Conservation (phyloP, 2,113 vertebrate species). For the Heptranchias perlo region DNA sequence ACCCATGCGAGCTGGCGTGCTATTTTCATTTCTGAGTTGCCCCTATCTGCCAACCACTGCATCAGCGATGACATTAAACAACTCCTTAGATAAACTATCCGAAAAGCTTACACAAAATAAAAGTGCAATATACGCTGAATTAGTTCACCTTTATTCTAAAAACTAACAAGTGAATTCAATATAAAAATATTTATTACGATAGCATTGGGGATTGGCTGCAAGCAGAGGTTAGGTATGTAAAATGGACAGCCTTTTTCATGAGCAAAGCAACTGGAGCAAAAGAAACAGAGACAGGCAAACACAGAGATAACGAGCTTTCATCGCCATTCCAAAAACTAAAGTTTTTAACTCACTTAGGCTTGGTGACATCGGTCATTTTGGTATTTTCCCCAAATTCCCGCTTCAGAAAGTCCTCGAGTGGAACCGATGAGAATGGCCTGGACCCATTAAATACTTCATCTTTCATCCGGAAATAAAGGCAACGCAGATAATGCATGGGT, state of each 20-base stretch:
- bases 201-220: neutral
- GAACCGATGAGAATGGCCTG: slow-evolving; percentile 86
- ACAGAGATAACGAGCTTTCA: neutral
- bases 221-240: neutral
- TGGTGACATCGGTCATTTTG: slow-evolving; percentile 83
- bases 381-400: slow-evolving; percentile 92
- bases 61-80: neutral
- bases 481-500: slow-evolving; percentile 87
- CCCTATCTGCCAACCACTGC: too few species aligned
- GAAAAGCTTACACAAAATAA: neutral
- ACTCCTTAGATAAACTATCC: neutral
- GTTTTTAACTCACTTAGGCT: slow-evolving; percentile 72
- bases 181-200: neutral
- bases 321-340: neutral
- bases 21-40: neutral
- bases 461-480: slow-evolving; percentile 97
- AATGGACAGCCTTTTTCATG: neutral
- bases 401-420: slow-evolving; percentile 92
- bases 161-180: neutral
- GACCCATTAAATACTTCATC: slow-evolving; percentile 90
- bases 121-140: neutral
- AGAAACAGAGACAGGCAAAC: neutral
- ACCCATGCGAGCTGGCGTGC: neutral
- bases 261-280: neutral
- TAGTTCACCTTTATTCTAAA: neutral